Conservation (phyloP, 1,140 invertebrate genomes). For the Rhynchophorus ferrugineus region DNA sequence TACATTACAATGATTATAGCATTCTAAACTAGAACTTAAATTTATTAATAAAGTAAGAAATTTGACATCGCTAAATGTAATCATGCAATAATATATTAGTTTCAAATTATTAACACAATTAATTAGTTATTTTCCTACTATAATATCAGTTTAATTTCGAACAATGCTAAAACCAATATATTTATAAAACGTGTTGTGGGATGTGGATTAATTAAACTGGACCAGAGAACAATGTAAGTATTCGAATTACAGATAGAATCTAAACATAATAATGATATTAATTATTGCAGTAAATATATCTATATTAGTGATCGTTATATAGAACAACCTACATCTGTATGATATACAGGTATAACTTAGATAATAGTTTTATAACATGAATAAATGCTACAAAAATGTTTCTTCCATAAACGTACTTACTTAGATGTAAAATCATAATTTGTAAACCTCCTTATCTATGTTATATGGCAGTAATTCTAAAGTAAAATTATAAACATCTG, state of each 20-base stretch:
- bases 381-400: conserved; percentile 18
- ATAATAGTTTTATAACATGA: conserved; percentile 10
- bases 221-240: conserved; percentile 6
- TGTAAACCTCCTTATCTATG: not conserved
- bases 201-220: conserved; percentile 4
- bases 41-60: conserved; percentile 3
- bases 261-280: conserved; percentile 5
- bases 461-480: conserved; percentile 15
- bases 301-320: not conserved
- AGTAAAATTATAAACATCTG: not conserved
- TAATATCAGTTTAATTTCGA: not conserved
- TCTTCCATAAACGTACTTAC: too few species aligned
- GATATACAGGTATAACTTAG: conserved; percentile 3
- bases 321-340: conserved; percentile 1
- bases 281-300: conserved; percentile 9
- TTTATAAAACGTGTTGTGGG: not conserved
- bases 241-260: conserved; percentile 2
- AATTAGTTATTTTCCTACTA: not conserved
- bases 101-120: not conserved
- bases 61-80: not conserved
- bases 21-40: conserved; percentile 2
- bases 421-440: not conserved
- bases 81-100: not conserved
- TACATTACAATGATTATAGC: conserved; percentile 11
- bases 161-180: not conserved